Conservation (phyloP, 2,113 vertebrate genomes). For the Halichoerus grypus region DNA sequence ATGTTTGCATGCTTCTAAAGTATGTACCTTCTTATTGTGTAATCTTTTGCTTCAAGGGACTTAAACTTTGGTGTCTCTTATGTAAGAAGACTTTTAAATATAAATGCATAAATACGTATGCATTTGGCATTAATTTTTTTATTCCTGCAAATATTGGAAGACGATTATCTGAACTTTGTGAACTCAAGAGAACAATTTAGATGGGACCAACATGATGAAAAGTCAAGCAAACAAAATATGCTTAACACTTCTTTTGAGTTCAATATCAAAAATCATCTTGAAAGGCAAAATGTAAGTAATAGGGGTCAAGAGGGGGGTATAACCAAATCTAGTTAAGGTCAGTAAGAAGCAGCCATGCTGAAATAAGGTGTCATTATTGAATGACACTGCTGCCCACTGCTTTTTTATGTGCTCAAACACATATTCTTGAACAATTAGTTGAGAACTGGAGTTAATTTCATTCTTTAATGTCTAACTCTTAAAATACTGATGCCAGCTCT, state of each 20-base stretch:
- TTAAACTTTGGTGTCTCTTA: background rate
- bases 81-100: background rate
- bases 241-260: background rate
- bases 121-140: background rate
- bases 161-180: background rate
- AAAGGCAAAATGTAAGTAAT: background rate
- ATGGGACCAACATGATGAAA: background rate
- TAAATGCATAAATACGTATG: background rate
- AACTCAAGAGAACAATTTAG: background rate
- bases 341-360: background rate
- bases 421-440: background rate
- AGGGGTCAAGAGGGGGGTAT: background rate
- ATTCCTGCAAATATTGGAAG: background rate
- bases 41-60: background rate
- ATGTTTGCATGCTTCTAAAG: constrained; percentile 4
- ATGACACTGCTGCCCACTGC: background rate
- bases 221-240: constrained; percentile 5
- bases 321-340: background rate
- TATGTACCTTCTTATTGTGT: background rate
- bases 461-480: background rate
- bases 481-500: background rate
- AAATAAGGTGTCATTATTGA: background rate
- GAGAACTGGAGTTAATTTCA: constrained; percentile 34
- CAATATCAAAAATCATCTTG: constrained; percentile 33
- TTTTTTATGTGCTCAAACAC: constrained; percentile 27